Evolutionary conservation across 2,113 vertebrate genomes (phyloP), one percentile per base, ranked within the genome.

Genomic region (Labeo rohita): DNA sequence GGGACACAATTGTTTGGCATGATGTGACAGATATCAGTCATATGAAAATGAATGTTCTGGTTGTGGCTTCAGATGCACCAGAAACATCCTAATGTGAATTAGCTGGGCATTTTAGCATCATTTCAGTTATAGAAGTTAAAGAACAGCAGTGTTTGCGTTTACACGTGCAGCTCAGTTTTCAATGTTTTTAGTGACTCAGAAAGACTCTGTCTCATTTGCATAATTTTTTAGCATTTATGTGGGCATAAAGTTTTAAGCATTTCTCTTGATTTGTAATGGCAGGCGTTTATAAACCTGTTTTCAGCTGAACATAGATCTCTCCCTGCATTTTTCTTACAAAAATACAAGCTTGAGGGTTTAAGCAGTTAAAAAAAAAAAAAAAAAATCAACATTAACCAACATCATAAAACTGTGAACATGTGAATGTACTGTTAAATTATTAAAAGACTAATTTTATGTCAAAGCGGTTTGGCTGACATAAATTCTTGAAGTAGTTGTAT

Each of bases 1-100:
- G 82, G 72, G 23, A 18, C 89, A 88, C 52, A 43, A 74, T 65
- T 50, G 74, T 72, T 82, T 87, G 82, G 77, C 85, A 79, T 36
- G 36, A 28, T 70, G 39, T 80, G 76, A 63, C 28, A n/a, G 34
- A 50, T 56, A 72, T 54, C 52, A 49, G 15, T 23, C 72, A 73
- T 66, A 28, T 79, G 83, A 84, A 80, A 77, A 28, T 54, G 2
- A n/a, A 61, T 9, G 18, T 59, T 59, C 18, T 59, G 56, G 56
- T 59, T n/a, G 18, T 59, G 18, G 56, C 21, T 59, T 59, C 56
- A 61, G n/a, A 18, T 59, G 0, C 54, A 59, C 54, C 2, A 54
- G 12, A 54, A 54, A 34, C 49, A 23, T 47, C n/a, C 21, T 47
- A 73, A 45, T 21, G 18, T 8, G 18, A 39, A 45, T 45, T 72